Conservation (phyloP, 92 coral and sea anemone genomes). For the Epizoanthus stellaris region DNA sequence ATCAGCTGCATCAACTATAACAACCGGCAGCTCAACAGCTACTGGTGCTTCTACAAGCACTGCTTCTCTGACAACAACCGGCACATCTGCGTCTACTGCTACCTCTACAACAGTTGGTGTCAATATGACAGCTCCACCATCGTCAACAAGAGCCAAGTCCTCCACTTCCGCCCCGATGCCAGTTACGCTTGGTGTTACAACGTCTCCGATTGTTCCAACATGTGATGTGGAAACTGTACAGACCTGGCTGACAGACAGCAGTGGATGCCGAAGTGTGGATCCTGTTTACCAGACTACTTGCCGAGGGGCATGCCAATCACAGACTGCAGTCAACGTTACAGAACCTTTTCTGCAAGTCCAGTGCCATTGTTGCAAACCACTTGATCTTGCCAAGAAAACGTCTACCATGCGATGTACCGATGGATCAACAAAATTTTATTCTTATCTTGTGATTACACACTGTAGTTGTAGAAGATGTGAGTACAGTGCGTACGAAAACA, state of each 20-base stretch:
- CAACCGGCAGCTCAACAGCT: neutral
- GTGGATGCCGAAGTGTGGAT: conserved; percentile 48
- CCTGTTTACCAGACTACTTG: conserved; percentile 70
- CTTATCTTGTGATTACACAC: conserved; percentile 63
- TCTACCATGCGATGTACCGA: conserved; percentile 67
- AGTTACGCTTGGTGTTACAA: neutral
- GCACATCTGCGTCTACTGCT: neutral
- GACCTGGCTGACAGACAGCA: conserved; percentile 45
- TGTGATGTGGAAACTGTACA: conserved; percentile 42
- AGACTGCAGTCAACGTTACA: conserved; percentile 54
- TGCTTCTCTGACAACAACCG: neutral
- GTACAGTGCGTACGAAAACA: conserved; percentile 36
- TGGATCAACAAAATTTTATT: conserved; percentile 61
- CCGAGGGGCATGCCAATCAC: conserved; percentile 68
- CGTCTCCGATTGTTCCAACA: neutral
- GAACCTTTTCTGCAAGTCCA: conserved; percentile 46
- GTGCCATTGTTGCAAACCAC: conserved; percentile 85
- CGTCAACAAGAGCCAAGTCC: neutral
- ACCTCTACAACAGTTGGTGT: conserved; percentile 2
- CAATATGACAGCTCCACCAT: conserved; percentile 1
- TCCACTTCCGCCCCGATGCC: neutral
- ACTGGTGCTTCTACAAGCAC: neutral
- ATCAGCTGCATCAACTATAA: neutral
- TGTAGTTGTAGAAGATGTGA: conserved; percentile 78
- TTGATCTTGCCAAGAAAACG: conserved; percentile 44